phyloP scores from a whole-genome alignment of 2,113 vertebrate species.

The Todiramphus chloris region DNA sequence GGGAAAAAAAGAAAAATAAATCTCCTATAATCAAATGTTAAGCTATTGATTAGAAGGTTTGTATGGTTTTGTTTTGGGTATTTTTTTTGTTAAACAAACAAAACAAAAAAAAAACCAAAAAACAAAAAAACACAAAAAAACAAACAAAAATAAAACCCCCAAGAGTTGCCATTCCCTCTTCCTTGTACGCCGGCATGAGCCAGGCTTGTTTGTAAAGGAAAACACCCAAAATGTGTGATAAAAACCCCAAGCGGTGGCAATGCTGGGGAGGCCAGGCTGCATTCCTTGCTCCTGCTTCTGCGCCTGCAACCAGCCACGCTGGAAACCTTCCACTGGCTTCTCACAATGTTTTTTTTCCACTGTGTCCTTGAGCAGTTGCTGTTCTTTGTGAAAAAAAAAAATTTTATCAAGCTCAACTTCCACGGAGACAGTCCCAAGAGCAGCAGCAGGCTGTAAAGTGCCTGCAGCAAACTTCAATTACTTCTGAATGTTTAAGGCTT shows the following conservation, averaged over 20 bases:
- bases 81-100: too few relatives aligned
- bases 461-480: not conserved
- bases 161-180: not conserved
- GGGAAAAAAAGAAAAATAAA: not conserved
- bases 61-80: too few relatives aligned
- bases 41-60: not conserved
- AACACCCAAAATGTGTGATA: not conserved
- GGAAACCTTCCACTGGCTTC: not conserved
- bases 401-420: not conserved
- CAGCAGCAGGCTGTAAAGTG: not conserved
- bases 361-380: not conserved
- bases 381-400: not conserved
- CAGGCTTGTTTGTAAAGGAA: not conserved
- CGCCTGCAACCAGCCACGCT: fast-evolving
- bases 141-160: too few relatives aligned
- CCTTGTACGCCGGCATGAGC: fast-evolving
- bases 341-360: not conserved
- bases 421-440: not conserved
- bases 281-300: not conserved
- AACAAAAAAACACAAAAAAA: too few relatives aligned
- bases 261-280: not conserved
- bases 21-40: not conserved
- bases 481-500: not conserved
- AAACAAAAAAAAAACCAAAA: not conserved
- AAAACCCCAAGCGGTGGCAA: not conserved